Base-by-base conservation (phyloP, 2,113 vertebrate genomes). In the Eurystomus gularis region DNA sequence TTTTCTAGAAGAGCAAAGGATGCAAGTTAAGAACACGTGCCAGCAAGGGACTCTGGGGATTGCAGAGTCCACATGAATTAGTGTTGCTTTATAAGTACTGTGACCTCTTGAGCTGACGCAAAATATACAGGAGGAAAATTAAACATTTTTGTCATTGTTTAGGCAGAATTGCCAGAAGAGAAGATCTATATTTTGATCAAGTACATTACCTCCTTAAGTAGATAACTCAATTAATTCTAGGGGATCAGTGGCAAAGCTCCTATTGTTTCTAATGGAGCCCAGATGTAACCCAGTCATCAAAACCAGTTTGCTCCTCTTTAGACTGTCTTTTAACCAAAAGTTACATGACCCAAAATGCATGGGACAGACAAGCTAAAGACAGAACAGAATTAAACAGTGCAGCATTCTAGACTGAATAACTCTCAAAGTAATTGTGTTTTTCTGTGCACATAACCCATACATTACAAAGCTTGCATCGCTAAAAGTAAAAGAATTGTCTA, bases 401-500 rank as follows among this genome's bases (percentile, higher is more conserved):
- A 68, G 17, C 11, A 55, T 42, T 65, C 13, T 64, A 69, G 44
- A 72, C 11, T 15, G 24, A 76, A 7, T 28, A 64, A 37, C 8
- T 29, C 33, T 48, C 39, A 26, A 71, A 76, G 19, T 42, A 31
- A 49, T 16, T 23, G 12, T 33, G 16, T 4, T 64, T 78, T 82
- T 62, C 48, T 37, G 33, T 70, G 40, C 35, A 66, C 4, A 13
- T 11, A 75, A 71, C 10, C 14, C 10, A 35, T 39, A 10, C 18
- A 54, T 72, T 71, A 57, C 26, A 70, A 33, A 90, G 54, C 2
- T 48, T 57, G 39, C 1, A 20, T 8, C 1, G 0, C 5, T 64
- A 25, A 48, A 70, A 26, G 35, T 44, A 31, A 73, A 82, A 77
- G 4, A 48, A 35, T 9, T 48, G 2, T 40, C 1, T 40, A 54